These are phyloP conservation scores for Ranitomeya variabilis DNA, from an alignment of 2,113 vertebrate species.

Conservation along the genomic window DNA sequence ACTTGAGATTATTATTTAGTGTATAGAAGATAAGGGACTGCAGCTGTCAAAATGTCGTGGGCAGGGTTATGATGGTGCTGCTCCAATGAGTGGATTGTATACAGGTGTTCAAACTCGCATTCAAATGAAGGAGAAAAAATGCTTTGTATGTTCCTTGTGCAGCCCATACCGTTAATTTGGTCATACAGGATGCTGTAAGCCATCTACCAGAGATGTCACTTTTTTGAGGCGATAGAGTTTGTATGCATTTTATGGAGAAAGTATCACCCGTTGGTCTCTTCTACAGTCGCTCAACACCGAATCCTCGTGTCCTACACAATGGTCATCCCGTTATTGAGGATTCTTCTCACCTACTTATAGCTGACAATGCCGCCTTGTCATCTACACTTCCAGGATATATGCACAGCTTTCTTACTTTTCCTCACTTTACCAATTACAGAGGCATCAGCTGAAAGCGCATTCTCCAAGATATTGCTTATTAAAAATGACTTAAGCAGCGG, in stretches of 20 bases:
- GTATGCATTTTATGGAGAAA: neutral
- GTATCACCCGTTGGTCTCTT: neutral
- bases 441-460: conserved; percentile 1
- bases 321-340: neutral
- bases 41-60: too few species aligned
- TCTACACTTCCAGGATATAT: neutral
- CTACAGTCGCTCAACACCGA: neutral
- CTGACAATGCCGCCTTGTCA: neutral
- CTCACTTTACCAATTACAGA: conserved; percentile 24
- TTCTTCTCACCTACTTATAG: neutral
- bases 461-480: neutral
- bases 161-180: too few species aligned
- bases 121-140: too few species aligned
- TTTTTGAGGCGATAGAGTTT: too few species aligned
- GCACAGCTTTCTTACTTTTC: neutral
- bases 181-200: too few species aligned
- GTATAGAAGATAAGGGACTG: neutral
- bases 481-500: neutral
- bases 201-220: too few species aligned
- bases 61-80: too few species aligned
- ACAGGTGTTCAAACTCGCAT: too few species aligned
- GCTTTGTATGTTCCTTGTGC: too few species aligned
- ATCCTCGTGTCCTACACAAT: neutral
- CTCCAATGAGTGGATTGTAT: too few species aligned
- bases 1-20: neutral